Conservation (phyloP, 2,113 vertebrate species). For the Marmota monax region DNA sequence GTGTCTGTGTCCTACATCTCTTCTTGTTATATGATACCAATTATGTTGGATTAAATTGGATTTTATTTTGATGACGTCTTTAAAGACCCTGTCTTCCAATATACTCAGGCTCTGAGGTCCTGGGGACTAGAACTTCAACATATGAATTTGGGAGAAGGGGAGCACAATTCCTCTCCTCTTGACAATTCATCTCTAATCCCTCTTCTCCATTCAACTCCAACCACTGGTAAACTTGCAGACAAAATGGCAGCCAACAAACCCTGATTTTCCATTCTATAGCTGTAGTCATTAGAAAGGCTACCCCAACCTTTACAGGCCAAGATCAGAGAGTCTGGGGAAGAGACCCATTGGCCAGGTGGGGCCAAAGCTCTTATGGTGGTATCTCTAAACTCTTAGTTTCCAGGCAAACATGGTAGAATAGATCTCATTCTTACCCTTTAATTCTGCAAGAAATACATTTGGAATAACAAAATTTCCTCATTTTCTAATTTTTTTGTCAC, state of each 20-base stretch:
- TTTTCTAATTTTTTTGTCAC: conserved; percentile 48
- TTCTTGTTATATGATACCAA: not conserved
- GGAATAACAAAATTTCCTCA: not conserved
- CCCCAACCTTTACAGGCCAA: not conserved
- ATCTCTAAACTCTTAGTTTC: not conserved
- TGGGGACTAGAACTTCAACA: not conserved
- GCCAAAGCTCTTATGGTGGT: not conserved
- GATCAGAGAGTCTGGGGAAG: not conserved
- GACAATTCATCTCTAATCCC: not conserved
- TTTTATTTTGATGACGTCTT: not conserved
- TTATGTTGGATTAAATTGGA: not conserved
- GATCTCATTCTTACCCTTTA: not conserved
- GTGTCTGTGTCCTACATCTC: not conserved
- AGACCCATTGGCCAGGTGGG: not conserved
- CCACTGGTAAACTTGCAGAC: not conserved
- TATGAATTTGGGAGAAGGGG: not conserved
- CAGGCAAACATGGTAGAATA: not conserved
- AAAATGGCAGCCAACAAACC: not conserved
- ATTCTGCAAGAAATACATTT: not conserved
- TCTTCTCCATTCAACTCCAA: not conserved
- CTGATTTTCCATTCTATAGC: too few species aligned
- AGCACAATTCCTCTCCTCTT: not conserved
- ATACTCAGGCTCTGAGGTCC: not conserved
- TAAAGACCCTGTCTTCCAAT: not conserved
- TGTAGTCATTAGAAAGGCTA: not conserved